Base-by-base conservation (phyloP, 2,888 invertebrate species). In the Schrankia costaestrigalis region DNA sequence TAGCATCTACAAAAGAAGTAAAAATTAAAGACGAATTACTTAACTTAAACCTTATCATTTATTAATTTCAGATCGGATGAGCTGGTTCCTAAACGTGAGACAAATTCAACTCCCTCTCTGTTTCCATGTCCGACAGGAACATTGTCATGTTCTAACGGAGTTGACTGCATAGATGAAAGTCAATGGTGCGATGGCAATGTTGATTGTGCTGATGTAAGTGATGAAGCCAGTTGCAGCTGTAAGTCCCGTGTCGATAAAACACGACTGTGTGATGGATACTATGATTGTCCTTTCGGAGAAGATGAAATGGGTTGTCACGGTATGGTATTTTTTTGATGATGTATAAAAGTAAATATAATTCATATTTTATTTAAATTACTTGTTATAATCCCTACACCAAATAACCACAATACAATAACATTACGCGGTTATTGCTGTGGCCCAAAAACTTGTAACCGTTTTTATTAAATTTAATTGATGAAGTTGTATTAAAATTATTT, bases 271-370 rank as follows among this genome's bases (percentile, higher is more conserved):
- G 96, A 96, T 71, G 94, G 94, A 9, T 95, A 93, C 61, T 90
- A 91, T 26, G 96, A 96, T 63, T 96, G 95, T 69, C 95, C 95
- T 0, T 89, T 90, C 54, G 94, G 92, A 11, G 94, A 94, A 80
- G 95, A 95, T 60, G 95, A 96, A 81, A 78, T 92, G 57, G 93
- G 92, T 11, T 96, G 95, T 68, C 91, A 91, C 63, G 94, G 95
- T 93, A 81, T 80, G 64, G 11, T 9, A 27, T 25, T 15, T 14
- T 32, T 8, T 26, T n/a, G n/a, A n/a, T n/a, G n/a, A n/a, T n/a
- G n/a, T n/a, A n/a, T n/a, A n/a, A n/a, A n/a, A n/a, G n/a, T n/a
- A n/a, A n/a, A n/a, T n/a, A n/a, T n/a, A n/a, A n/a, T n/a, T n/a
- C n/a, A n/a, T n/a, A n/a, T n/a, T n/a, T n/a, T n/a, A n/a, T n/a